These are phyloP conservation scores for Drosophila tani DNA, from an alignment of 1,140 invertebrate species.

Conservation along the genomic window DNA sequence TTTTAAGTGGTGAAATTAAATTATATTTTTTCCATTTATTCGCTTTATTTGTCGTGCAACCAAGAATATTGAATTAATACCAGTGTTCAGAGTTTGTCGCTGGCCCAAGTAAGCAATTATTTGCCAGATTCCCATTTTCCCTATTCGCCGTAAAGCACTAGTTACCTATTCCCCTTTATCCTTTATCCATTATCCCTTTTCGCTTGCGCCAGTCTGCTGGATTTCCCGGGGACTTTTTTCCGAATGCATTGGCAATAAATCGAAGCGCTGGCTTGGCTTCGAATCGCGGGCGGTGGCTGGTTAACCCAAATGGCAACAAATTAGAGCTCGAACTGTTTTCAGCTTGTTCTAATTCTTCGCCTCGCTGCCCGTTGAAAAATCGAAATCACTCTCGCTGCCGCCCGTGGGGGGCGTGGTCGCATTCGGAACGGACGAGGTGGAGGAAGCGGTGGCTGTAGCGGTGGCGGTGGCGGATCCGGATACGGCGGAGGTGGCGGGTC, in stretches of 20 bases:
- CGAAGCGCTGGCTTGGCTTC: conserved; percentile 46
- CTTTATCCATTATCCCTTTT: neutral
- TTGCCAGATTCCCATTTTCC: conserved; percentile 19
- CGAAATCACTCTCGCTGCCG: conserved; percentile 82
- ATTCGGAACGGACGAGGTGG: conserved; percentile 5
- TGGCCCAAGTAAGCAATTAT: conserved; percentile 17
- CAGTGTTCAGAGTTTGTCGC: conserved; percentile 9
- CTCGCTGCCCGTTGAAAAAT: conserved; percentile 83
- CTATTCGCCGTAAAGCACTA: conserved; percentile 15
- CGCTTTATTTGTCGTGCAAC: conserved; percentile 24
- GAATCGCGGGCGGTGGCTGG: conserved; percentile 57
- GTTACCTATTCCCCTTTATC: conserved; percentile 9
- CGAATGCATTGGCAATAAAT: conserved; percentile 69
- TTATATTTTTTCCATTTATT: conserved; percentile 8
- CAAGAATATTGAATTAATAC: conserved; percentile 28
- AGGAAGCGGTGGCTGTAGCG: neutral
- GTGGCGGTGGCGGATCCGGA: conserved; percentile 2
- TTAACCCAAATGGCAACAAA: conserved; percentile 81
- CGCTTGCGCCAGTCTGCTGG: neutral
- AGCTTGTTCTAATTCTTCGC: conserved; percentile 80
- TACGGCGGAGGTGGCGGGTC: conserved; percentile 12
- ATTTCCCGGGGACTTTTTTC: conserved; percentile 25
- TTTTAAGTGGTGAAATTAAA: neutral
- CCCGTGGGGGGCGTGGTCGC: conserved; percentile 16
- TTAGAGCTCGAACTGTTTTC: conserved; percentile 65